Percentiles rank a stretch among this genome's conserved stretches.
These are phyloP conservation scores for Procavia capensis DNA, from an alignment of 2,113 vertebrate genomes.

Conservation along the genomic window DNA sequence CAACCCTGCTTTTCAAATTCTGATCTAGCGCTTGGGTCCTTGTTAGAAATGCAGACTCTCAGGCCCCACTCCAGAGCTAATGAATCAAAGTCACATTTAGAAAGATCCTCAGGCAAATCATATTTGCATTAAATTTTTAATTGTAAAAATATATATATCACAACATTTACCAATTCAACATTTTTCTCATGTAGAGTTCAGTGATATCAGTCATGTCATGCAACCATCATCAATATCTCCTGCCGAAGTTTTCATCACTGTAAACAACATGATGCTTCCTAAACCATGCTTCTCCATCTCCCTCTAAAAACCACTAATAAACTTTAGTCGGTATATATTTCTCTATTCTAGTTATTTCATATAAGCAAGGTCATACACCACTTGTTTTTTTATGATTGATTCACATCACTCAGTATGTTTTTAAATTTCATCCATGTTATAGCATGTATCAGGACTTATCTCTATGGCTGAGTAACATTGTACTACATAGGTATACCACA, in stretches of 20 bases:
- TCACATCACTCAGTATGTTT: neutral
- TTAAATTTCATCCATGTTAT: neutral
- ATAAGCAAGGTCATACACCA: neutral
- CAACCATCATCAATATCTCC: neutral
- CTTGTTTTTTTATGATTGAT: neutral
- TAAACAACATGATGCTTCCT: neutral
- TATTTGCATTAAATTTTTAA: accelerated
- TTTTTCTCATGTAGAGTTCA: neutral
- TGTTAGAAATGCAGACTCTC: neutral
- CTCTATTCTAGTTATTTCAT: neutral
- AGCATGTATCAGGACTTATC: neutral
- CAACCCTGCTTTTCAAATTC: neutral
- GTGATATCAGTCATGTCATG: neutral
- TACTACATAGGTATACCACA: neutral
- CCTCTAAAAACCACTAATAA: neutral
- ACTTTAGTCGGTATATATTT: neutral
- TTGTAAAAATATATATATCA: neutral
- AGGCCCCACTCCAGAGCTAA: neutral
- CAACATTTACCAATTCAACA: neutral
- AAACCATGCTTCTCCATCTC: neutral
- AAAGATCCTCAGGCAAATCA: no score
- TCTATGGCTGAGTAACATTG: neutral
- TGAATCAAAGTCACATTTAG: no score
- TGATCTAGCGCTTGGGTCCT: neutral
- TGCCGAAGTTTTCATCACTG: neutral